Conservation (phyloP, 1,140 invertebrate genomes). For the Pseudomyrmex dendroicus region DNA sequence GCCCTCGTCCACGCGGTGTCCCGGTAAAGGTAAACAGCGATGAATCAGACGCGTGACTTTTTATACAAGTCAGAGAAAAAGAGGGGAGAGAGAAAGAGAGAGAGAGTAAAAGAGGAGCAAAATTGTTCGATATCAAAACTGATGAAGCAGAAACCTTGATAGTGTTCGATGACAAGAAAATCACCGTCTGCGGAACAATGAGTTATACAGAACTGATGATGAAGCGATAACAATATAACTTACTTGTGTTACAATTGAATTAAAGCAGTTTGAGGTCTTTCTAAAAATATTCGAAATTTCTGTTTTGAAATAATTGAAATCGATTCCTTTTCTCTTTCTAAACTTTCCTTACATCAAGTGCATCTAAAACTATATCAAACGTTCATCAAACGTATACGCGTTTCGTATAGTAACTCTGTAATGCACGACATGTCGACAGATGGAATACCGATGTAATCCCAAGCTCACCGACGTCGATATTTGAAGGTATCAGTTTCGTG, state of each 20-base stretch:
- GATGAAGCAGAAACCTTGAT: not conserved
- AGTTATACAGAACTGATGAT: too few relatives aligned
- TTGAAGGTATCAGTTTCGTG: too few relatives aligned
- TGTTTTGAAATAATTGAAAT: not conserved
- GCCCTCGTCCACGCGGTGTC: not conserved
- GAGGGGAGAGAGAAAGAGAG: too few relatives aligned
- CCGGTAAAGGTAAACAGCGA: not conserved
- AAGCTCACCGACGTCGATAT: not conserved
- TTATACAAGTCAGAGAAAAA: too few relatives aligned
- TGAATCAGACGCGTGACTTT: constrained; percentile 8
- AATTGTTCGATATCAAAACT: not conserved
- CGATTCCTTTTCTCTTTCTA: not conserved
- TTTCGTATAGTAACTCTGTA: not conserved
- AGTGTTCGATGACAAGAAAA: not conserved
- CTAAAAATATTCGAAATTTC: not conserved
- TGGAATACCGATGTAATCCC: not conserved
- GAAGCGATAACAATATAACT: too few relatives aligned
- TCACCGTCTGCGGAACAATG: not conserved
- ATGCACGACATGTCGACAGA: not conserved
- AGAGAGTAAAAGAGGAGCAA: too few relatives aligned
- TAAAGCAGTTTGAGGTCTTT: too few relatives aligned
- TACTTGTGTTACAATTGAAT: too few relatives aligned
- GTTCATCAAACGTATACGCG: not conserved
- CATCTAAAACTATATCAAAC: not conserved
- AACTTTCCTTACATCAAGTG: not conserved